Percentiles rank a stretch among this genome's conserved stretches.
phyloP scores from a whole-genome alignment of 2,888 invertebrate species.

The Teinopalpus imperialis region DNA sequence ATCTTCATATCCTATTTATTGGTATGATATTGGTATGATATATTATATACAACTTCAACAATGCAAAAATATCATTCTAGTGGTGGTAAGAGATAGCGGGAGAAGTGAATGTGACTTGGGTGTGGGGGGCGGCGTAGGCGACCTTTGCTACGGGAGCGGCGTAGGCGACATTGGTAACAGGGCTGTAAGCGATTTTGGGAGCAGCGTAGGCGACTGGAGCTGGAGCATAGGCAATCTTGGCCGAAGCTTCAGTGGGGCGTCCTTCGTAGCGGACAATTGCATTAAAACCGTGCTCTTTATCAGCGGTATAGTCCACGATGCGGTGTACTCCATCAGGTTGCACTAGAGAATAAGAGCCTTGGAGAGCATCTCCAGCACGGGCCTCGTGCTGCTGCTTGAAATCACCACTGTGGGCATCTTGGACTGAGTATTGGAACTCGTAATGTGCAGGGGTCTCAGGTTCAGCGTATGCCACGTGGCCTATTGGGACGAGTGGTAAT shows the following conservation, averaged over 20 bases:
- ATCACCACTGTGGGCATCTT: constrained; percentile 67
- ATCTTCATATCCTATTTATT: too few species aligned
- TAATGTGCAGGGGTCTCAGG: constrained; percentile 64
- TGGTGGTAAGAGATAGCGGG: constrained; percentile 66
- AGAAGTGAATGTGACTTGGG: constrained; percentile 62
- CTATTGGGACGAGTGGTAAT: constrained; percentile 42
- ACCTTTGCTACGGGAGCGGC: constrained; percentile 29
- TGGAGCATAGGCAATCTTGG: constrained; percentile 33
- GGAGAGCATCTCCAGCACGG: constrained; percentile 65
- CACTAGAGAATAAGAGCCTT: constrained; percentile 72
- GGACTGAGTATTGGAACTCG: constrained; percentile 70
- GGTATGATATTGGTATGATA: too few species aligned
- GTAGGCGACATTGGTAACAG: constrained; percentile 33
- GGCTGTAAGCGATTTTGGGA: too few species aligned
- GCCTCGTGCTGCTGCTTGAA: constrained; percentile 71
- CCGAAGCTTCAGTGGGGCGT: constrained; percentile 43
- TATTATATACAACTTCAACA: constrained; percentile 22
- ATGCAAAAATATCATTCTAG: constrained; percentile 37
- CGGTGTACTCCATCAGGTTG: constrained; percentile 72
- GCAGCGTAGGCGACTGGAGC: constrained; percentile 36
- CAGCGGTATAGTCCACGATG: constrained; percentile 70
- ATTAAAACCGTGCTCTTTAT: constrained; percentile 68
- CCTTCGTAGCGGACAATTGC: constrained; percentile 71
- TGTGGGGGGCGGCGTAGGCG: constrained; percentile 36
- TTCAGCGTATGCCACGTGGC: constrained; percentile 54